Base-by-base conservation (phyloP, 2,888 invertebrate species). In the Acronicta leporina region DNA sequence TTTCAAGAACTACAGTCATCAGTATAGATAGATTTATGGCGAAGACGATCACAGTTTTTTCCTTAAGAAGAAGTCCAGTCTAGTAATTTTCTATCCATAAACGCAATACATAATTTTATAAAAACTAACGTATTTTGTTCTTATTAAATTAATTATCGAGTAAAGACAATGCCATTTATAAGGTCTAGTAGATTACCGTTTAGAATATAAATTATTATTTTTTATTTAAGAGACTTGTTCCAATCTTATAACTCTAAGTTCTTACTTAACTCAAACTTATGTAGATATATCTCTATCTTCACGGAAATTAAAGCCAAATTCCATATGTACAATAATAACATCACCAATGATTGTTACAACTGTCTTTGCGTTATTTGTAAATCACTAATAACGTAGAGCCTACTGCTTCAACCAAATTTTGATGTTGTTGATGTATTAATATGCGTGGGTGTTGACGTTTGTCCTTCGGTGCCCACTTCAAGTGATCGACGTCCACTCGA, bases 401-500 rank as follows among this genome's bases (percentile, higher is more conserved):
- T 64, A 59, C 60, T 58, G 61, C 68, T 73, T 73, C 77, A 71
- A 77, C 73, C 75, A 67, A 66, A 64, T 51, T 69, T 63, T 65
- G 64, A 57, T 58, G 61, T 58, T 73, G 73, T 75, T 71, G 70
- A 77, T 67, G 57, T 69, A 71, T 68, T 73, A 65, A 65, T 70
- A 66, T 70, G 83, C 80, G 87, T 88, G 72, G 88, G 87, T 65
- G 84, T 66, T 58, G 79, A 83, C 75, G 70, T 58, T 68, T 77
- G 88, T 90, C 89, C 90, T 89, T 90, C 87, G 70, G 80, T 84
- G 79, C 82, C 87, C 84, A 89, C 88, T 89, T 83, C 76, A 87
- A 83, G 82, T 85, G 84, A 82, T 87, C 84, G 82, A 83, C 85
- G 84, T 84, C 82, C 84, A 90, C 91, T 92, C 82, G 85, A 91